Conservation (phyloP, 2,113 vertebrate genomes). For the Pelusios castaneus region DNA sequence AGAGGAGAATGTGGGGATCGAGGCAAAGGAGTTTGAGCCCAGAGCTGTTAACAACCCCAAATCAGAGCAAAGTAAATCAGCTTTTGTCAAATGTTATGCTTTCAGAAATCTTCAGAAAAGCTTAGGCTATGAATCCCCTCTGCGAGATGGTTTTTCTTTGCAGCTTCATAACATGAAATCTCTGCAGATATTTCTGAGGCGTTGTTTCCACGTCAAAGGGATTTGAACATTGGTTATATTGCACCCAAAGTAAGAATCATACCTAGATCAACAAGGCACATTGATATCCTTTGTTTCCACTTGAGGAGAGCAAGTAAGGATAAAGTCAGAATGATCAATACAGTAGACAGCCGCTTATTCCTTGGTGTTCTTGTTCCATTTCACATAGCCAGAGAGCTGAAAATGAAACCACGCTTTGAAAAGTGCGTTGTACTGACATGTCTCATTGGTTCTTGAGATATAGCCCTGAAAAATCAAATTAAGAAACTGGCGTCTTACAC, state of each 20-base stretch:
- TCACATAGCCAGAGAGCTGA: not conserved
- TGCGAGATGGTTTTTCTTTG: not conserved
- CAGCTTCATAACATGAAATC: not conserved
- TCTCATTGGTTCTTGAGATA: not conserved
- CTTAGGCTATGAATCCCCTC: not conserved
- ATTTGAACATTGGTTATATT: not conserved
- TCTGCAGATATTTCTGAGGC: not conserved
- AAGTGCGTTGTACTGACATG: not conserved
- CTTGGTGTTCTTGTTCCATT: not conserved
- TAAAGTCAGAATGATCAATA: not conserved
- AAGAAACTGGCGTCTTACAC: not conserved
- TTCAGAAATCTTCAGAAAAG: not conserved
- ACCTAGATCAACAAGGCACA: not conserved
- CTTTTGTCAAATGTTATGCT: not conserved
- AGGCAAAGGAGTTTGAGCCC: not conserved
- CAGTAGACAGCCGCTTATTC: rapidly evolving
- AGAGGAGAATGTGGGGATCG: too few relatives aligned
- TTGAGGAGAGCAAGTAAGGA: not conserved
- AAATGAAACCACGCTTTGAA: not conserved
- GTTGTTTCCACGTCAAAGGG: not conserved
- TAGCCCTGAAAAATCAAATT: not conserved
- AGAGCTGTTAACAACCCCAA: not conserved
- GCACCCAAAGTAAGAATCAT: not conserved
- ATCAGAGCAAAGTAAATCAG: not conserved
- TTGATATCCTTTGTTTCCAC: not conserved